Percentiles rank a stretch among this genome's conserved stretches.
These are phyloP conservation scores for Parotia lawesii DNA, from an alignment of 2,113 vertebrate genomes.

Conservation along the genomic window DNA sequence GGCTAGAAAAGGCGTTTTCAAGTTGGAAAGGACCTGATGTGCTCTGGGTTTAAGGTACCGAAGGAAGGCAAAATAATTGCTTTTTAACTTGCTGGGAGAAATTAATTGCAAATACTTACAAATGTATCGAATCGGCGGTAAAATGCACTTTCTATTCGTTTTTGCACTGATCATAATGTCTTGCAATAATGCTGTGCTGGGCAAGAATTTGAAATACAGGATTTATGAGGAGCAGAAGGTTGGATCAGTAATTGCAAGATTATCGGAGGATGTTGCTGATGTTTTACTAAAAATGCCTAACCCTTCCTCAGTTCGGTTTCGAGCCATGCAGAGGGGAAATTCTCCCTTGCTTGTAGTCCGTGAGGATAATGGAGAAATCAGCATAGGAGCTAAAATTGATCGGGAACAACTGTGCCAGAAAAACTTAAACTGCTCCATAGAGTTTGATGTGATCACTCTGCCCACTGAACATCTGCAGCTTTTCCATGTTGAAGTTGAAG, in stretches of 20 bases:
- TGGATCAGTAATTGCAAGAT: conserved; percentile 86
- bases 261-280: conserved; percentile 88
- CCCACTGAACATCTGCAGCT: conserved; percentile 94
- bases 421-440: conserved; percentile 94
- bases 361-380: conserved; percentile 92
- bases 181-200: conserved; percentile 50
- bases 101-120: conserved; percentile 23
- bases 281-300: conserved; percentile 82
- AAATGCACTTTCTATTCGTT: conserved; percentile 69
- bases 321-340: conserved; percentile 89
- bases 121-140: conserved; percentile 27
- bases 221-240: conserved; percentile 95
- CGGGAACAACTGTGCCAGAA: conserved; percentile 93
- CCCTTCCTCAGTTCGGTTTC: conserved; percentile 85
- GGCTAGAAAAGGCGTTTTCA: conserved; percentile 10
- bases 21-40: conserved; percentile 46
- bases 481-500: conserved; percentile 95
- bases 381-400: conserved; percentile 89
- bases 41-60: conserved; percentile 26
- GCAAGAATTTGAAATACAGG: conserved; percentile 90
- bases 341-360: conserved; percentile 83
- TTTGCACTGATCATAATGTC: conserved; percentile 66
- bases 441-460: conserved; percentile 95
- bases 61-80: conserved; percentile 39
- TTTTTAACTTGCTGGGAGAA: conserved; percentile 39